phyloP scores from a whole-genome alignment of 2,113 vertebrate species.

The Urocolius indicus region DNA sequence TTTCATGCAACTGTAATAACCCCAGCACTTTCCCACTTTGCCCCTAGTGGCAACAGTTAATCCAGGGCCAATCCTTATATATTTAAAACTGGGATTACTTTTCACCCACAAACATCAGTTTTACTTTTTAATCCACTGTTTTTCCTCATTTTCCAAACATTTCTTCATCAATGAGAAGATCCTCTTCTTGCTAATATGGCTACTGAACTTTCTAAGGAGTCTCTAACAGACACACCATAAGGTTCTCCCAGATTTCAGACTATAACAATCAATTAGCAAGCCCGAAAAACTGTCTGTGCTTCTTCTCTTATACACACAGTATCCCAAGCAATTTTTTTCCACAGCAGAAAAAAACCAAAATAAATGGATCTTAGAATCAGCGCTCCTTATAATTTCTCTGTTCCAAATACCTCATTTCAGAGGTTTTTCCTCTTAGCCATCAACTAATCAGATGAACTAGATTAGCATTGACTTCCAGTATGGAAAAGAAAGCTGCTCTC shows the following conservation, averaged over 20 bases:
- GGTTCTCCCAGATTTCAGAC: not conserved
- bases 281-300: not conserved
- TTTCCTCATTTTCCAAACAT: not conserved
- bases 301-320: not conserved
- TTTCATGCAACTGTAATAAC: not conserved
- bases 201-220: not conserved
- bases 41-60: not conserved
- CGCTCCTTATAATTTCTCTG: not conserved
- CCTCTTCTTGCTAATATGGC: not conserved
- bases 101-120: not conserved
- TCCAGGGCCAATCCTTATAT: not conserved
- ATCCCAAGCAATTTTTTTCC: not conserved
- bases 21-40: not conserved
- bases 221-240: not conserved
- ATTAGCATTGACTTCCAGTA: not conserved
- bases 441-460: not conserved
- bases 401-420: not conserved
- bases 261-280: not conserved
- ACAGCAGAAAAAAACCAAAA: not conserved
- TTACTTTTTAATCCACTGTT: not conserved
- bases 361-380: not conserved
- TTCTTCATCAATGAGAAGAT: not conserved
- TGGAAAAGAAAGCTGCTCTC: not conserved
- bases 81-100: not conserved
- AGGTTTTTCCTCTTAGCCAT: not conserved